Base-by-base conservation (phyloP, 2,888 invertebrate species). In the Agrochola lota region DNA sequence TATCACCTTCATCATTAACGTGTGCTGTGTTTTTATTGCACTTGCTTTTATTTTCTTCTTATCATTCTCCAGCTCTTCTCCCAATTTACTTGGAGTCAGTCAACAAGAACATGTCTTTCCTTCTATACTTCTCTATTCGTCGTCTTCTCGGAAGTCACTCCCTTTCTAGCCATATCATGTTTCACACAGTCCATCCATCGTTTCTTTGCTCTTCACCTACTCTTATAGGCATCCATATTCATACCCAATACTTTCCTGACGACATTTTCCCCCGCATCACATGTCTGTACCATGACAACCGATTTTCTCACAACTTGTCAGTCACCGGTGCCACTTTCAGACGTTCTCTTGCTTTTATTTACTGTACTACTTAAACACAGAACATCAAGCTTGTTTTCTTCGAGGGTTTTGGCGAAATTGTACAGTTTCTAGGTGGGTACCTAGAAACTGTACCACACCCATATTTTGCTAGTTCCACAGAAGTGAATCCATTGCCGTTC, bases 1-100 rank as follows among this genome's bases (percentile, higher is more conserved):
- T 62, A 77, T 67, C 71, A 81, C 77, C 77, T 77, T 71, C 49
- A 26, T 62, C 7, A 30, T 35, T n/a, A 64, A 71, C 55, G 20
- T 23, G 17, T 35, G 1, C n/a, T 17, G 6, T 46, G 17, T 57
- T 71, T 55, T 43, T 2, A 71, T 64, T 23, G 17, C 2, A 46
- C 1, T 67, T 67, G 49, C 12, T 49, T 52, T 30, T 68, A 23
- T 9, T 26, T 52, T 23, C 15, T 67, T 1, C 20, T 26, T 17
- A 43, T 46, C 11, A 46, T 20, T 66, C 9, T 40, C 2, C 40
- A 5, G 4, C 23, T 0, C 8, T 7, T 7, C 23, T 35, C 7
- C 12, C 20, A 35, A 23, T 63, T 64, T 23, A 15, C 5, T 64
- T 43, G 15, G 15, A 15, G 15, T 64, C n/a, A 0, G 40, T 40